phyloP scores from a whole-genome alignment of 2,113 vertebrate species.

The Arenaria interpres region DNA sequence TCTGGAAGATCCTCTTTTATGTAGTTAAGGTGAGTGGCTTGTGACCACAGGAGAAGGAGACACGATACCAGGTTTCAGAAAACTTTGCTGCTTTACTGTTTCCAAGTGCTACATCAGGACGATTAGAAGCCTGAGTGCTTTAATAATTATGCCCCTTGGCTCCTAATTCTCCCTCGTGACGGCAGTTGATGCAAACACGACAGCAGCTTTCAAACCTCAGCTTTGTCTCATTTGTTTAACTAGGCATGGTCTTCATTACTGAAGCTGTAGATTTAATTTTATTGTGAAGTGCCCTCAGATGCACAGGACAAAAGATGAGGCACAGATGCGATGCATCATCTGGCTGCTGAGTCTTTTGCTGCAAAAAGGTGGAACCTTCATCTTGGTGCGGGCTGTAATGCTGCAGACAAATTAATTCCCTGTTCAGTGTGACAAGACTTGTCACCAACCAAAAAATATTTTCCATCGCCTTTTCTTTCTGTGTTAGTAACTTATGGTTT shows the following conservation, averaged over 20 bases:
- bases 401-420: constrained; percentile 36
- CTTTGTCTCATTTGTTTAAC: constrained; percentile 44
- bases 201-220: not conserved
- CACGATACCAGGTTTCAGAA: not conserved
- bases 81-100: not conserved
- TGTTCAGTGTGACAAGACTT: constrained; percentile 30
- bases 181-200: not conserved
- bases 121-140: not conserved
- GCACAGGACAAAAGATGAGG: not conserved
- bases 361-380: not conserved
- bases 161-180: not conserved
- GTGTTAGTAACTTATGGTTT: constrained; percentile 54
- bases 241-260: constrained; percentile 24
- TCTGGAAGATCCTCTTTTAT: not conserved
- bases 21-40: not conserved
- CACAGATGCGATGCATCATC: not conserved
- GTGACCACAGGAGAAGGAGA: not conserved
- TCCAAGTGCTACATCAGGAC: not conserved
- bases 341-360: not conserved
- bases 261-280: constrained; percentile 25
- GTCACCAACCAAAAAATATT: constrained; percentile 21
- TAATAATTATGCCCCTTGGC: not conserved
- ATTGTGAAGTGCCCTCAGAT: not conserved
- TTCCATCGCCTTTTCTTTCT: constrained; percentile 5
- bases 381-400: not conserved